Evolutionary conservation across 2,888 invertebrate genomes (phyloP).

Genomic region (Mythimna lalbum): DNA sequence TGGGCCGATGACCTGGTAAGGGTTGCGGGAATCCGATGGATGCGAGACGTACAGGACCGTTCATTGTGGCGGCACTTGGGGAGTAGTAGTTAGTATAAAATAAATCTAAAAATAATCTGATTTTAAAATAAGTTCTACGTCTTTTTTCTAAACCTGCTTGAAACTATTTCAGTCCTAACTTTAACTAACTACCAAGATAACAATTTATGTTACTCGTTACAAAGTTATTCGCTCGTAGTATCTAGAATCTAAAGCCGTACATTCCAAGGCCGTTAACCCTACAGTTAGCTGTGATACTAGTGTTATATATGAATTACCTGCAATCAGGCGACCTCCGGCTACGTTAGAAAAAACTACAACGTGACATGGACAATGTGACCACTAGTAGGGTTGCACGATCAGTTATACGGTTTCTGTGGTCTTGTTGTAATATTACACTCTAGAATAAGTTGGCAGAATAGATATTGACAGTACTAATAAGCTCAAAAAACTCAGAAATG

Average conservation of each 20-base stretch:
- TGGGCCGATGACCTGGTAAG: too few relatives aligned
- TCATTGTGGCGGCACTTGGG: too few relatives aligned
- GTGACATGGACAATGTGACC: slow-evolving; percentile 43
- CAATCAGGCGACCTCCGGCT: slow-evolving; percentile 39
- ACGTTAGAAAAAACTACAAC: slow-evolving; percentile 41
- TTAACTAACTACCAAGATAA: slow-evolving; percentile 9
- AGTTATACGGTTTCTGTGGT: slow-evolving; percentile 28
- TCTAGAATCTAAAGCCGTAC: slow-evolving; percentile 41
- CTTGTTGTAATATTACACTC: slow-evolving; percentile 4
- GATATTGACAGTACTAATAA: not conserved
- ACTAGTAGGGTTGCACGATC: slow-evolving; percentile 7
- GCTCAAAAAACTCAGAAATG: not conserved
- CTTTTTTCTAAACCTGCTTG: not conserved
- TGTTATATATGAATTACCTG: slow-evolving; percentile 25
- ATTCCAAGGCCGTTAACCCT: slow-evolving; percentile 49
- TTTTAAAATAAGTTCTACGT: not conserved
- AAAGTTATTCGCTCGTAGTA: slow-evolving; percentile 21
- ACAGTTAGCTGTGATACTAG: slow-evolving; percentile 16
- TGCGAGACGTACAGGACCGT: too few relatives aligned
- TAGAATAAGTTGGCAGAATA: not conserved
- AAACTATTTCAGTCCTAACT: not conserved
- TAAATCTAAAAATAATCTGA: too few relatives aligned
- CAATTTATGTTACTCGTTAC: slow-evolving; percentile 17
- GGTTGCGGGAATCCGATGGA: too few relatives aligned
- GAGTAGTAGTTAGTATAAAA: too few relatives aligned